phyloP scores from a whole-genome alignment of 2,113 vertebrate species.

The Stictonetta naevosa region DNA sequence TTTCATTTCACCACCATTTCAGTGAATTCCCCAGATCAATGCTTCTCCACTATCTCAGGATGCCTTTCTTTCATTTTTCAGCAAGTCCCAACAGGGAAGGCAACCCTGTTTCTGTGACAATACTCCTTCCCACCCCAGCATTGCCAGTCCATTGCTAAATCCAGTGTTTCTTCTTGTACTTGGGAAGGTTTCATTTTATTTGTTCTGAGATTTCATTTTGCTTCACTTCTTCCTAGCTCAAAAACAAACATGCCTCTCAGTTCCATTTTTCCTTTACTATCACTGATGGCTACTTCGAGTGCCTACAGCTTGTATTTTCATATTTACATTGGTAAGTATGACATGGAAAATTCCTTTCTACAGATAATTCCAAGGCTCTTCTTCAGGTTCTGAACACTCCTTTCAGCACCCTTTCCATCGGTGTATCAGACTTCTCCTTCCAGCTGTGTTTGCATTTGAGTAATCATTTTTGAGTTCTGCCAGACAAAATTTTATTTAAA shows the following conservation, averaged over 20 bases:
- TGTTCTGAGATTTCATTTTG: background rate
- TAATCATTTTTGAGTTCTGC: background rate
- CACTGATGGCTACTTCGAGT: background rate
- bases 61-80: background rate
- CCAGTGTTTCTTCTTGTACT: background rate
- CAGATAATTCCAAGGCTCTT: background rate
- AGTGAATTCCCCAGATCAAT: background rate
- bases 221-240: background rate
- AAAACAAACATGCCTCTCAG: background rate
- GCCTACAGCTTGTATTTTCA: background rate
- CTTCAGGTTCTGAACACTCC: background rate
- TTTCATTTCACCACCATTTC: background rate
- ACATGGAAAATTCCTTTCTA: background rate
- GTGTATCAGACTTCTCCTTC: background rate
- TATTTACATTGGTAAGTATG: background rate
- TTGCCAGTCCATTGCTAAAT: background rate
- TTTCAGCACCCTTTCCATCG: background rate
- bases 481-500: background rate
- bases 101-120: fast-evolving
- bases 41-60: background rate
- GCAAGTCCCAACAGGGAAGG: background rate
- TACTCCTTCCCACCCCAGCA: background rate
- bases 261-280: background rate
- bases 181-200: background rate
- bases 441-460: background rate